Base-by-base conservation (phyloP, 2,797 vertebrate species). In the Oryzias sinensis region DNA sequence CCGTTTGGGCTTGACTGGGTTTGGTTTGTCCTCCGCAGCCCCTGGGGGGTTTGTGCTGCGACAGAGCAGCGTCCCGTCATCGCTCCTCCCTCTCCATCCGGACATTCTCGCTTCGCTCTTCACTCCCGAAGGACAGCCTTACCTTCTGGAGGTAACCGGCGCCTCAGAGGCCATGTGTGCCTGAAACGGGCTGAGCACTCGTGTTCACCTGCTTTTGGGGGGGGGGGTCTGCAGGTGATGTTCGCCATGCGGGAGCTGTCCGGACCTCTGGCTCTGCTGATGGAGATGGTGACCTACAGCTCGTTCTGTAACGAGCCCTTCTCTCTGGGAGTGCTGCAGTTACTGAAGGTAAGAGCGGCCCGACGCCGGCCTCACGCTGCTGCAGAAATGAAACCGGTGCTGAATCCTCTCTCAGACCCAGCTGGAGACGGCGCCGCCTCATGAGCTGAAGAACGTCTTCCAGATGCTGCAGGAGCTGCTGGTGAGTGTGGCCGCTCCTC, bases 381-480 rank as follows among this genome's bases (percentile, higher is more conserved):
- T 18, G 14, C 6, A 7, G 4, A 8, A 8, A 59, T 11, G 6
- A 0, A 46, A 22, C 2, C 5, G 37, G 24, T 13, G 55, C 7
- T 67, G 18, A 42, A 22, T 33, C 65, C 41, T 49, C 33, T 70
- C 37, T 0, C 80, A 99, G 97, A 95, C 93, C 65, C 97, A 99
- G 66, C 90, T 98, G 83, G 97, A 98, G 87, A 94, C 93, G 0
- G 96, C 97, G 61, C 96, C 97, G 2, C 95, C 97, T 74, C 97
- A 99, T 67, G 97, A 99, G 71, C 90, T 99, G 65, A 98, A 98
- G 89, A 98, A 98, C 54, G 90, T 95, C 47, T 99, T 99, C 87
- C 96, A 94, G 61, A 92, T 98, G 83, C 94, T 99, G 57, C 94
- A 97, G 74, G 97, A 99, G 84, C 93, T 98, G 42, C 72, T 99